Conservation (phyloP, 2,888 invertebrate genomes). For the Lycaena phlaeas region DNA sequence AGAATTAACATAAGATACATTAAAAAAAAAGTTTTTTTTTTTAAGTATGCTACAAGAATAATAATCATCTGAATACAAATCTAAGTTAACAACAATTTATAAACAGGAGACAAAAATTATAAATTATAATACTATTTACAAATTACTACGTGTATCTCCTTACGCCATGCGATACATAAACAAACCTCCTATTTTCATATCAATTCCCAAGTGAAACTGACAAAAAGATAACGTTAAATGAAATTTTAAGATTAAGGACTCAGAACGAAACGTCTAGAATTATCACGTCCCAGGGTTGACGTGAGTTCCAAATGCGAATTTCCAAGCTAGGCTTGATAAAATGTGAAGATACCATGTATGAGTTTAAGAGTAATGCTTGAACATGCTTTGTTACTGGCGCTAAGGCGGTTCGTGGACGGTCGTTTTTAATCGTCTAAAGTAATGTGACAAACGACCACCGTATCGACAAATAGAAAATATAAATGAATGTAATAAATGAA, state of each 20-base stretch:
- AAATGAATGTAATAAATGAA: too few relatives aligned
- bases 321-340: slow-evolving; percentile 24
- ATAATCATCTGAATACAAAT: too few relatives aligned
- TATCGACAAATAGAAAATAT: too few relatives aligned
- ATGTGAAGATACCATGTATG: slow-evolving; percentile 1
- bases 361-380: not conserved
- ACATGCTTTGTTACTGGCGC: not conserved
- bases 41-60: too few relatives aligned
- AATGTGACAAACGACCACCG: too few relatives aligned
- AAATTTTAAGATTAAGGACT: slow-evolving; percentile 1
- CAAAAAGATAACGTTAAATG: slow-evolving; percentile 1
- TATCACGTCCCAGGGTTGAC: slow-evolving; percentile 19
- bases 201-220: not conserved
- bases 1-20: too few relatives aligned
- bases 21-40: too few relatives aligned
- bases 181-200: not conserved
- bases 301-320: slow-evolving; percentile 21
- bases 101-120: too few relatives aligned
- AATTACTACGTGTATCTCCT: too few relatives aligned
- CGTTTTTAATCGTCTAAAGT: not conserved
- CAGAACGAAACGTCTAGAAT: slow-evolving; percentile 9
- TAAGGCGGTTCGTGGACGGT: not conserved
- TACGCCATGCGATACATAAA: too few relatives aligned
- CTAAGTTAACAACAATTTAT: too few relatives aligned
- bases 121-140: too few relatives aligned